Conservation (phyloP, 2,797 vertebrate genomes). For the Enteromius mattozi region DNA sequence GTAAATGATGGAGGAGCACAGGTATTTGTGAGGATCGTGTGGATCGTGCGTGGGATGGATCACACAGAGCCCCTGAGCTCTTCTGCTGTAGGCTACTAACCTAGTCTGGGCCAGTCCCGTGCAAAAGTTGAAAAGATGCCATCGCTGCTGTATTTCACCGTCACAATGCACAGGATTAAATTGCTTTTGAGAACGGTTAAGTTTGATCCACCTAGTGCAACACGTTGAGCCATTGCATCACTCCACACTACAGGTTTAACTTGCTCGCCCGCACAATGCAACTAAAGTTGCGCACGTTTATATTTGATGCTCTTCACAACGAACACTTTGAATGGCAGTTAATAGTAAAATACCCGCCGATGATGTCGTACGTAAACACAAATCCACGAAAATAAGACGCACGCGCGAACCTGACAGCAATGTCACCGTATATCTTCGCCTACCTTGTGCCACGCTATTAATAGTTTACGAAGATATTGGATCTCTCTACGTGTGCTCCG, state of each 20-base stretch:
- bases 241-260: conserved; percentile 39
- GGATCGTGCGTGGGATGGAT: conserved; percentile 85
- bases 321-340: neutral
- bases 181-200: conserved; percentile 19
- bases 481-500: conserved; percentile 73
- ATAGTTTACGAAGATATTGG: conserved; percentile 84
- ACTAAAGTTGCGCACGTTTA: conserved; percentile 46
- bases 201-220: conserved; percentile 42
- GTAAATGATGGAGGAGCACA: neutral
- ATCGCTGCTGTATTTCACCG: neutral
- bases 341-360: neutral
- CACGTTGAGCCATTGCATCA: conserved; percentile 54
- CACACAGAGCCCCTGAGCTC: conserved; percentile 77
- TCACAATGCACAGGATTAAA: conserved; percentile 20
- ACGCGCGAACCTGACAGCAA: conserved; percentile 62
- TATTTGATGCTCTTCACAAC: neutral
- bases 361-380: conserved; percentile 18
- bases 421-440: conserved; percentile 71
- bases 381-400: conserved; percentile 11
- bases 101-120: conserved; percentile 63
- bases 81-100: conserved; percentile 71
- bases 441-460: conserved; percentile 81
- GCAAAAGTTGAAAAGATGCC: conserved; percentile 1
- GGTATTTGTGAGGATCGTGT: conserved; percentile 74
- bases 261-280: conserved; percentile 28